Conservation (phyloP, 2,888 invertebrate genomes). For the Heteropelma amictum region DNA sequence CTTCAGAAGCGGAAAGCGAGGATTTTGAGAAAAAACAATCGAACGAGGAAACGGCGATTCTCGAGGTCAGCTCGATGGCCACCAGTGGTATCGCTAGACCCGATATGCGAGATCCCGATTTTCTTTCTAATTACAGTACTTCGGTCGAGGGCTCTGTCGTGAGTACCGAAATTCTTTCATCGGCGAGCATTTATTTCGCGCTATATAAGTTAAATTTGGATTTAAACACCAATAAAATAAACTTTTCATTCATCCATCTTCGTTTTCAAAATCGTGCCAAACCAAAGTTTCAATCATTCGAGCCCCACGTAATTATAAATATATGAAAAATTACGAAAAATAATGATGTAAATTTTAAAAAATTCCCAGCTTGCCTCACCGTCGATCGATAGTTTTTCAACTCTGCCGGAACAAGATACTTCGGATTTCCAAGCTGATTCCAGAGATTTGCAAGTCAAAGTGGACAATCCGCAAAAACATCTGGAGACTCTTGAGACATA, state of each 20-base stretch:
- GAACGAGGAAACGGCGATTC: conserved; percentile 68
- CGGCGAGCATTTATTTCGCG: neutral
- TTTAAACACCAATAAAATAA: neutral
- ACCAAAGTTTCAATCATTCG: too few species aligned
- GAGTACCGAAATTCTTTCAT: conserved; percentile 55
- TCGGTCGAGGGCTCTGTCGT: conserved; percentile 75
- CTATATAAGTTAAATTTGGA: neutral
- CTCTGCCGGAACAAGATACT: conserved; percentile 81
- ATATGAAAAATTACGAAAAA: too few species aligned
- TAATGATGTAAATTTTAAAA: too few species aligned
- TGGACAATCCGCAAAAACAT: conserved; percentile 87
- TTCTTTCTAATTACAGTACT: conserved; percentile 74
- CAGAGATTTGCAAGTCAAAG: conserved; percentile 82
- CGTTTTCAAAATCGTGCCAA: too few species aligned
- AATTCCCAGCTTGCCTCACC: conserved; percentile 81
- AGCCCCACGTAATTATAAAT: too few species aligned
- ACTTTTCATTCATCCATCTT: too few species aligned
- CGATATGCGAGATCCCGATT: conserved; percentile 71
- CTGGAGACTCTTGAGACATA: conserved; percentile 85
- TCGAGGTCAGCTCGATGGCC: conserved; percentile 72
- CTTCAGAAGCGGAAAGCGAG: conserved; percentile 68
- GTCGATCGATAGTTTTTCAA: conserved; percentile 82
- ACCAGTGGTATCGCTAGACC: conserved; percentile 67
- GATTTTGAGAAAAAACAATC: conserved; percentile 61
- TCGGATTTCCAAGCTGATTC: conserved; percentile 80